A percentile compares a stretch with the other conserved stretches of the same genome.
These are phyloP conservation scores for Passer domesticus DNA, from an alignment of 2,113 vertebrate genomes.

Conservation along the genomic window DNA sequence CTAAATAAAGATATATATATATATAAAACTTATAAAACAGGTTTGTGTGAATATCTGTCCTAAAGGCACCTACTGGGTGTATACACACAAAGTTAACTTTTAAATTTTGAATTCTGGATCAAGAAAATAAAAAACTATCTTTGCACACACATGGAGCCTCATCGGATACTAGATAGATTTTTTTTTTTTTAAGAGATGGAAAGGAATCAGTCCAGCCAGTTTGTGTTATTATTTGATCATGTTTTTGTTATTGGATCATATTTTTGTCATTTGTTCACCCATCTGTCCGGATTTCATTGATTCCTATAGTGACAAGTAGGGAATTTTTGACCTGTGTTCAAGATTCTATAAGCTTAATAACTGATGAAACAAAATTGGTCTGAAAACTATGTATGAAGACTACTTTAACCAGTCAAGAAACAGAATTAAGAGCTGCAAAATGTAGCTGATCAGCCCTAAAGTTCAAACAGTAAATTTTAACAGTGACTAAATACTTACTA, in stretches of 20 bases:
- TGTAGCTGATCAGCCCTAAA: slow-evolving; percentile 29
- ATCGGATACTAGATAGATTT: not conserved
- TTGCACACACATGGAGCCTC: not conserved
- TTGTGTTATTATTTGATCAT: not conserved
- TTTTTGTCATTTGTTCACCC: not conserved
- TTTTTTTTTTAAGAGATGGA: not conserved
- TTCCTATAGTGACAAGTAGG: not conserved
- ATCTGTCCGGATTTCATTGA: not conserved
- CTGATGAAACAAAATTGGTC: not conserved
- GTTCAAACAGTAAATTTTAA: slow-evolving; percentile 48
- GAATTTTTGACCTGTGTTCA: not conserved
- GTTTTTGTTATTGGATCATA: not conserved
- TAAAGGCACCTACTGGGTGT: not conserved
- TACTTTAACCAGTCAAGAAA: slow-evolving; percentile 18
- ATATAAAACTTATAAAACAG: not conserved
- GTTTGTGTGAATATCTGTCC: not conserved
- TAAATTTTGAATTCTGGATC: not conserved
- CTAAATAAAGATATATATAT: not conserved
- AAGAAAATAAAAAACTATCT: not conserved
- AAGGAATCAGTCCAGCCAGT: not conserved
- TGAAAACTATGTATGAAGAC: not conserved
- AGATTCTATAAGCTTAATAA: not conserved
- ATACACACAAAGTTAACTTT: not conserved
- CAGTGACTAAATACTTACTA: slow-evolving; percentile 32
- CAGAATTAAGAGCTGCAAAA: slow-evolving; percentile 21